Percentiles rank a stretch among this genome's conserved stretches.
phyloP scores from a whole-genome alignment of 2,113 vertebrate species.

The Amazona vittata region DNA sequence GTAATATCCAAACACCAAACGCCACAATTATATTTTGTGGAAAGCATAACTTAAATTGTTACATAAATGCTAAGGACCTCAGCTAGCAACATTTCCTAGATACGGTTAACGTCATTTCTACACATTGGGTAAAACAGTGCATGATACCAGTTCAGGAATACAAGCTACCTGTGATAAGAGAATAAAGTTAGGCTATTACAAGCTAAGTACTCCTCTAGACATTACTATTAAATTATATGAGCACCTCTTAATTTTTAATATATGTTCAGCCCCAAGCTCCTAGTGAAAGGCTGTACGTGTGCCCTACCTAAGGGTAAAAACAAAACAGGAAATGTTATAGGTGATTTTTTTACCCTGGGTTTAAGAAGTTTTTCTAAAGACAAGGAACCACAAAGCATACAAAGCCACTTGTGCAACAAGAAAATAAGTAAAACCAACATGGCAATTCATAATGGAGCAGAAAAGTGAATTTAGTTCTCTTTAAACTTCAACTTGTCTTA shows the following conservation, averaged over 20 bases:
- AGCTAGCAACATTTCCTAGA: neutral
- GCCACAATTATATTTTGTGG: neutral
- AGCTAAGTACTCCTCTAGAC: neutral
- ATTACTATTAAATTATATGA: neutral
- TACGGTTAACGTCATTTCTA: neutral
- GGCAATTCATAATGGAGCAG: neutral
- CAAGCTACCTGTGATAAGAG: neutral
- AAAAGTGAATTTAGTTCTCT: neutral
- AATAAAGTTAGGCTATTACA: neutral
- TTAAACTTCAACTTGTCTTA: neutral
- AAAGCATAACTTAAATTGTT: neutral
- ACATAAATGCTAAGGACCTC: neutral
- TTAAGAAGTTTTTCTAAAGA: neutral
- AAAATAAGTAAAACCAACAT: neutral
- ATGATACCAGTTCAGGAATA: neutral
- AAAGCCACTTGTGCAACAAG: neutral
- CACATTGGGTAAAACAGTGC: neutral
- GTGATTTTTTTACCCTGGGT: neutral
- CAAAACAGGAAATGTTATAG: neutral
- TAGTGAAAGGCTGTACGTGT: neutral
- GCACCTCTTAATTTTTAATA: slow-evolving; percentile 11
- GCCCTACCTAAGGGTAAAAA: neutral
- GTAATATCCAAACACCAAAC: neutral
- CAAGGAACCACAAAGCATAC: neutral
- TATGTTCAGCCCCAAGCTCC: neutral